phyloP scores from a whole-genome alignment of 1,140 invertebrate species.

The Calosoma granatense region DNA sequence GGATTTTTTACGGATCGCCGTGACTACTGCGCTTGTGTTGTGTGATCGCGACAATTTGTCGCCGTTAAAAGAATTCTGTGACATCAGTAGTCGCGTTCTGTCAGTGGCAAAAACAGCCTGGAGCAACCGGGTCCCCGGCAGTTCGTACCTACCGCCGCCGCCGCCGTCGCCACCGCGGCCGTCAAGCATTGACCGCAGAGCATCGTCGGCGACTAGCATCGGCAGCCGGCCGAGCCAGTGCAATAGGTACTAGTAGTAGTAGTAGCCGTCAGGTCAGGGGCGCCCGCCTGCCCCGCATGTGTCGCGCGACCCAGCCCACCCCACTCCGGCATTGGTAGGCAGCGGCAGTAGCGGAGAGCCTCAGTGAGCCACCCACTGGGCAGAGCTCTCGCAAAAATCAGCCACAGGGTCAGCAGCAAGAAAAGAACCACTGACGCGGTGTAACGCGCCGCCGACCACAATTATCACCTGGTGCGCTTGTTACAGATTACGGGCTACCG shows the following conservation, averaged over 20 bases:
- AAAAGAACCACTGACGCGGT: slow-evolving; percentile 22
- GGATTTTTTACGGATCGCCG: slow-evolving; percentile 11
- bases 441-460: slow-evolving; percentile 23
- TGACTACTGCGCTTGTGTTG: slow-evolving; percentile 19
- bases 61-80: slow-evolving; percentile 37
- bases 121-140: not conserved
- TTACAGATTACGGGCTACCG: slow-evolving; percentile 13
- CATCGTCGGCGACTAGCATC: slow-evolving; percentile 10
- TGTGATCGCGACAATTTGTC: slow-evolving; percentile 36
- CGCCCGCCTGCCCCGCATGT: slow-evolving; percentile 14
- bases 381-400: slow-evolving; percentile 44
- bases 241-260: too few relatives aligned
- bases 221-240: slow-evolving; percentile 11
- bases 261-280: too few relatives aligned
- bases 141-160: not conserved
- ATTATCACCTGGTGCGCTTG: slow-evolving; percentile 32
- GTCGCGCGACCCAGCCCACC: slow-evolving; percentile 18
- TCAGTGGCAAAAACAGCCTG: slow-evolving; percentile 32
- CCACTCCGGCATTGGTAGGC: slow-evolving; percentile 24
- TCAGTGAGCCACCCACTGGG: slow-evolving; percentile 38
- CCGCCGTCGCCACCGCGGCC: not conserved
- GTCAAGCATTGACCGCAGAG: slow-evolving; percentile 23
- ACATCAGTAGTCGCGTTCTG: slow-evolving; percentile 36
- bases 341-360: too few relatives aligned
- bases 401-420: slow-evolving; percentile 35